These are phyloP conservation scores for Amphipoea oculea DNA, from an alignment of 2,888 invertebrate genomes.

Conservation along the genomic window DNA sequence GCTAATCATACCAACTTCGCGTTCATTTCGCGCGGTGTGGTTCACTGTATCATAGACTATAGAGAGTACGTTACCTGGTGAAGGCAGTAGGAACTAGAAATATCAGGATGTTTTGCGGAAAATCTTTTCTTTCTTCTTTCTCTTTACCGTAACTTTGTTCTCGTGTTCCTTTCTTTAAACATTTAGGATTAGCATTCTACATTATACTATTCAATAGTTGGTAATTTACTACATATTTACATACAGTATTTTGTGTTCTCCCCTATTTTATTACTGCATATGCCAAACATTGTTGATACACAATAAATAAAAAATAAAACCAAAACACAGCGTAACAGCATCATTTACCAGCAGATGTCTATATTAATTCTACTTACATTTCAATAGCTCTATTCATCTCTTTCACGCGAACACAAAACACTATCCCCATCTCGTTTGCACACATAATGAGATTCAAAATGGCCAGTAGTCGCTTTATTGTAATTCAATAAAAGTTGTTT, in stretches of 20 bases:
- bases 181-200: not conserved
- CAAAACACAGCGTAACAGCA: conserved; percentile 70
- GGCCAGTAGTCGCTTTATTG: conserved; percentile 82
- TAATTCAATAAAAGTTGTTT: conserved; percentile 76
- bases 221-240: not conserved
- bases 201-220: not conserved
- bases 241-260: not conserved
- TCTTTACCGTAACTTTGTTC: not conserved
- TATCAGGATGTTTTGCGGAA: not conserved
- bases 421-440: conserved; percentile 73
- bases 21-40: too few species aligned
- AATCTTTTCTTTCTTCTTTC: not conserved
- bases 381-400: conserved; percentile 69
- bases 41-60: too few species aligned
- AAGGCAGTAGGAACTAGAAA: not conserved
- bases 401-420: conserved; percentile 68
- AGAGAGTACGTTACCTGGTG: too few species aligned
- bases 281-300: conserved; percentile 63
- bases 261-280: conserved; percentile 37
- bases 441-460: conserved; percentile 84
- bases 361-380: conserved; percentile 71
- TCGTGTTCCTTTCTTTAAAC: not conserved
- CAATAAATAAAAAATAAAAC: conserved; percentile 65
- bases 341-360: conserved; percentile 82
- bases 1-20: too few species aligned